Evolutionary conservation across 2,797 vertebrate species (phyloP).

Genomic region (Pogonophryne albipinna): DNA sequence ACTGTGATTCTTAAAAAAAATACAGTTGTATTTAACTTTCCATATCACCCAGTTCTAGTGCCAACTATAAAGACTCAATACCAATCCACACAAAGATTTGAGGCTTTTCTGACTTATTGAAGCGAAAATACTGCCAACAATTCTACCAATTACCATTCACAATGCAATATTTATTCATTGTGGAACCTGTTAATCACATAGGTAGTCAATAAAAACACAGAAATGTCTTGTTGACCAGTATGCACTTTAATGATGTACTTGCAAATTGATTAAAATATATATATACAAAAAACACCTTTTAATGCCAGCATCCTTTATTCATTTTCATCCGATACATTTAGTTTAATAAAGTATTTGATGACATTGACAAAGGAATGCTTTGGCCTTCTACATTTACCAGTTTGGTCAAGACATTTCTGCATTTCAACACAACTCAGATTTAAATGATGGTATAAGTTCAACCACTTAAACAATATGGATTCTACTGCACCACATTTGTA

Average conservation of each 20-base stretch:
- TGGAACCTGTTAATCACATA: background rate
- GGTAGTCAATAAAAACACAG: background rate
- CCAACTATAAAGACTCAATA: background rate
- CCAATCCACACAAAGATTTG: background rate
- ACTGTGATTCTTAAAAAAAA: too few relatives aligned
- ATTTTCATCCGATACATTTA: background rate
- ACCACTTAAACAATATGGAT: background rate
- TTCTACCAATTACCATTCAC: background rate
- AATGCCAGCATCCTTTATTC: background rate
- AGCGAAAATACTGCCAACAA: background rate
- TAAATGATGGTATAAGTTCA: background rate
- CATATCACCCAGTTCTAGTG: too few relatives aligned
- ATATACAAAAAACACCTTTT: background rate
- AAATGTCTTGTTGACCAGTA: background rate
- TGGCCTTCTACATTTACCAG: background rate
- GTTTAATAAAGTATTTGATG: background rate
- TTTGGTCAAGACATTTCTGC: too few relatives aligned
- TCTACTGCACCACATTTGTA: background rate
- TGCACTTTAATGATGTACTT: background rate
- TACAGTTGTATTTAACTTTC: too few relatives aligned
- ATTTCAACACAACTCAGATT: background rate
- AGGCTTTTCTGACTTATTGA: background rate
- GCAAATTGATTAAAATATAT: background rate
- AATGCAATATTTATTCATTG: background rate
- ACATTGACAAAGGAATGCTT: background rate